Percentiles rank a stretch among this genome's conserved stretches.
Evolutionary conservation across 2,797 vertebrate genomes (phyloP).

Genomic region (Psittacula derbiana): DNA sequence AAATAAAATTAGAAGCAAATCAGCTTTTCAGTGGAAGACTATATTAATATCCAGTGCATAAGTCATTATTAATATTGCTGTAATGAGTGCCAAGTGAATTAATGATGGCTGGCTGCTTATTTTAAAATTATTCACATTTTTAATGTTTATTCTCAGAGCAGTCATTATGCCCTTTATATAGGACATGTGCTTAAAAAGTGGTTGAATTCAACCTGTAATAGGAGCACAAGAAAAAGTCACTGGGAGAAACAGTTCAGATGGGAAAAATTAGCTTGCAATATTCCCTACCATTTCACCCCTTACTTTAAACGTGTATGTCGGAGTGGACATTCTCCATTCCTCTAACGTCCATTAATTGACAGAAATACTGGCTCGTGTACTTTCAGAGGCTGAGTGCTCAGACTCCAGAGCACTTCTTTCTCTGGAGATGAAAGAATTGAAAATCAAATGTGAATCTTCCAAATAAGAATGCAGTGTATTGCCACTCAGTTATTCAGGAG

Average conservation of each 20-base stretch:
- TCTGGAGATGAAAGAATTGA: conserved; percentile 51
- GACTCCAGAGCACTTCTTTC: conserved; percentile 39
- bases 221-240: conserved; percentile 4
- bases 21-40: conserved; percentile 24
- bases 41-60: conserved; percentile 51
- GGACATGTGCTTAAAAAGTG: conserved; percentile 10
- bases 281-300: neutral
- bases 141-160: conserved; percentile 62
- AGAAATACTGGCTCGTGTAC: neutral
- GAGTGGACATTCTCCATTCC: conserved; percentile 23
- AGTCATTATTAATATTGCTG: conserved; percentile 64
- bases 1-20: conserved; percentile 56
- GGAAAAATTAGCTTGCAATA: conserved; percentile 35
- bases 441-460: conserved; percentile 66
- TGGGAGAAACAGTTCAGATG: conserved; percentile 20
- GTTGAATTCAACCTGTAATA: conserved; percentile 19
- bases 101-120: conserved; percentile 63
- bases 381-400: conserved; percentile 17
- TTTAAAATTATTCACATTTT: conserved; percentile 71
- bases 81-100: conserved; percentile 72
- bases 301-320: neutral
- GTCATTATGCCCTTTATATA: conserved; percentile 45
- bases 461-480: conserved; percentile 58
- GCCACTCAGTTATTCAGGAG: conserved; percentile 40
- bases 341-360: conserved; percentile 6